Evolutionary conservation across 92 coral and sea anemone species (phyloP), one percentile per base, ranked within the genome.

Genomic region (Montipora capitata): DNA sequence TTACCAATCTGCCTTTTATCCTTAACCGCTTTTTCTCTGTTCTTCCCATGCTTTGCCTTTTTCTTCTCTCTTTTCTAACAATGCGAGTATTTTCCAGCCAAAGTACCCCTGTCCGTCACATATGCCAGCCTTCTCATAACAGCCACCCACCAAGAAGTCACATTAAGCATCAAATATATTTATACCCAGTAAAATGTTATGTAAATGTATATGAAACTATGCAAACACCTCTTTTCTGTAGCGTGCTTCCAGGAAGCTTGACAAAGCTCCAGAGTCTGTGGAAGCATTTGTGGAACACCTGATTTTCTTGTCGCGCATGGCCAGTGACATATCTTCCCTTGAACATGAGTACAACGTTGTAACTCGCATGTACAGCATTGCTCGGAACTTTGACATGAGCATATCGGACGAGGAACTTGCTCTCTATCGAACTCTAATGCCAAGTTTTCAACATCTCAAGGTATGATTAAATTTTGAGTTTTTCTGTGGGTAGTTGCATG

Each of bases 251-350:
- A 88, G 92, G 16, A 97, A 93, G 74, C 94, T 97, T 15, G 98
- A 95, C 79, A 96, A 94, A 87, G 76, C 81, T 63, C 96, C 95
- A 40, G 98, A 91, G 62, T 88, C 90, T 12, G 99, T 97, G 27
- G 99, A 97, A 87, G 97, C 88, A n/a, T 97, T 96, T 82, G 98
- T 97, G 66, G 99, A 96, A 35, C 99, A 96, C 59, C 92, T 97
- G 52, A 88, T 86, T 68, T 94, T 97, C 87, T 80, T 94, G 49
- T 83, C 96, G 41, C 97, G 99, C 16, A 94, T 97, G 91, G 86
- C 93, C 0, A 80, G 88, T 52, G 98, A 97, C 74, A 90, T 97
- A 54, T 68, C 92, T 5, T 68, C 95, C 39, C 85, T 97, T 6
- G 99, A 97, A 81, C 89, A 94, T 39, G 98, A 97, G 74, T 94